These are phyloP conservation scores for Odontothrips loti DNA, from an alignment of 2,888 invertebrate species.

Conservation along the genomic window DNA sequence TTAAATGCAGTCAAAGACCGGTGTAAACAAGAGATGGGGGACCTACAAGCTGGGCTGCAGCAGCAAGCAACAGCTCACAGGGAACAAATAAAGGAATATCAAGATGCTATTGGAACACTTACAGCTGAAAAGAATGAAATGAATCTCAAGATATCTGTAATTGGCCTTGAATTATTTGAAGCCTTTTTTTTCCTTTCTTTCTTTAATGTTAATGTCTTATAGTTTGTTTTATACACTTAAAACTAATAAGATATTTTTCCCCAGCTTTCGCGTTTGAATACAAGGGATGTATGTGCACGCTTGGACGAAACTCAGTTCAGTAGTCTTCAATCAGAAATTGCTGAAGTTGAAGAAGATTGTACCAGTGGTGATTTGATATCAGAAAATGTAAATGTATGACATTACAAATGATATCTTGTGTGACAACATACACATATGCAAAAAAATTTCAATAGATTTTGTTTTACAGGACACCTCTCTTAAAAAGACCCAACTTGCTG, in stretches of 20 bases:
- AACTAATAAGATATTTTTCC: neutral
- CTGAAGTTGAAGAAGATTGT: neutral
- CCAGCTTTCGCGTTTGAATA: neutral
- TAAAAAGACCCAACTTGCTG: no score
- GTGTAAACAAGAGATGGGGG: neutral
- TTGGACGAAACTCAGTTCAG: neutral
- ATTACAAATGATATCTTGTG: no score
- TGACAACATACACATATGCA: no score
- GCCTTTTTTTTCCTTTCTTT: neutral
- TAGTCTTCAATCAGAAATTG: neutral
- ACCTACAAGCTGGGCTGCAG: neutral
- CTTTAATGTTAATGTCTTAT: neutral
- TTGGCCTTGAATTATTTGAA: neutral
- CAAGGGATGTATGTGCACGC: neutral
- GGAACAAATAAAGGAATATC: neutral
- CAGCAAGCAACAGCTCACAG: neutral
- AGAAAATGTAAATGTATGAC: no score
- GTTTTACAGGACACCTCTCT: no score
- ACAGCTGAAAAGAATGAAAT: neutral
- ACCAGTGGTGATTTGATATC: no score
- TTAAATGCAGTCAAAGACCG: neutral
- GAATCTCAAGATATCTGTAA: neutral
- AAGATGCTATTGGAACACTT: neutral
- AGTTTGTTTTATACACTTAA: neutral
- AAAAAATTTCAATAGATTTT: no score